phyloP scores from a whole-genome alignment of 2,113 vertebrate species.

The Craseonycteris thonglongyai region DNA sequence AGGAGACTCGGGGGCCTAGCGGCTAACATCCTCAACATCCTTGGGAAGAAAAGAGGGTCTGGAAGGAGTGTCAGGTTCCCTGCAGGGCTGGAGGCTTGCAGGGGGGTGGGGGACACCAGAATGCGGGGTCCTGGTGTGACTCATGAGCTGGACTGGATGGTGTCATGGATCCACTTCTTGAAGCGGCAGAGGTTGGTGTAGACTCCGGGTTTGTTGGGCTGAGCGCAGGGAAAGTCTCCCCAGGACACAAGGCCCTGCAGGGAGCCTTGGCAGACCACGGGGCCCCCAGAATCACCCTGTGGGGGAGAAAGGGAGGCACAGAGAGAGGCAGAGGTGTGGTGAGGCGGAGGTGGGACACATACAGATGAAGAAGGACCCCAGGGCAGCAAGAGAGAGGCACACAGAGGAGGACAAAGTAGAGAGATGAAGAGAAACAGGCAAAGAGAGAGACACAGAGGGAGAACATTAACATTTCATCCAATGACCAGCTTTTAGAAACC shows the following conservation, averaged over 20 bases:
- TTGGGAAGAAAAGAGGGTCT: neutral
- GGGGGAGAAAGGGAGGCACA: neutral
- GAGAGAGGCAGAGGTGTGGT: neutral
- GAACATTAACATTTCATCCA: neutral
- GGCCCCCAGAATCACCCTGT: constrained; percentile 62
- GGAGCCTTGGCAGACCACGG: constrained; percentile 40
- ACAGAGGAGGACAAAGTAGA: neutral
- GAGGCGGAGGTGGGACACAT: neutral
- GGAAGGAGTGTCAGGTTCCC: neutral
- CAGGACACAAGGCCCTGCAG: constrained; percentile 69
- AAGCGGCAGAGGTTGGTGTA: constrained; percentile 65
- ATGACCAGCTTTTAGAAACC: neutral
- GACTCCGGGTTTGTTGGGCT: constrained; percentile 55
- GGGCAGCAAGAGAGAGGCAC: neutral
- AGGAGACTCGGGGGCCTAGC: neutral
- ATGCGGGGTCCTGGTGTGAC: neutral
- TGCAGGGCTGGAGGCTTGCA: neutral
- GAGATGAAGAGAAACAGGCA: neutral
- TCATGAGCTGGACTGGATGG: constrained; percentile 37
- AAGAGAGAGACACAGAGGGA: no score
- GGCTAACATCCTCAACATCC: neutral
- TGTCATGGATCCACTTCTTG: constrained; percentile 36
- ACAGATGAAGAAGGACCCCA: no score
- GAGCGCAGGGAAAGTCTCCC: constrained; percentile 61
- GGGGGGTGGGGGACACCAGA: fast-evolving